phyloP scores from a whole-genome alignment of 2,888 invertebrate species.

The Smittia sp. region DNA sequence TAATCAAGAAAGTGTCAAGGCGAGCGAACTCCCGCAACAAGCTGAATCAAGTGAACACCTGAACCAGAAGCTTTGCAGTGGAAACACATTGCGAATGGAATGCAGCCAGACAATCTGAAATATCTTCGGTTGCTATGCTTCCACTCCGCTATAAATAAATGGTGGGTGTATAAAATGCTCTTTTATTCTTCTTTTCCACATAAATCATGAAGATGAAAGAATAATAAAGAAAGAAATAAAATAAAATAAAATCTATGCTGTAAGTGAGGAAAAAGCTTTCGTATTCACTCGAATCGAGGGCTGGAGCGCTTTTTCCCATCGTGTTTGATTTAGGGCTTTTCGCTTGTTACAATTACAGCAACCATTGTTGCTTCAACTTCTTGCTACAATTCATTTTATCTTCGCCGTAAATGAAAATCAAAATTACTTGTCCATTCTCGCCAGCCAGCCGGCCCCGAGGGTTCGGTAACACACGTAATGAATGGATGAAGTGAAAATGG shows the following conservation, averaged over 20 bases:
- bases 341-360: background rate
- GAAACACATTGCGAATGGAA: background rate
- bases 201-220: constrained; percentile 9
- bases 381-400: background rate
- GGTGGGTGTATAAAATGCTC: background rate
- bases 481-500: too few relatives aligned
- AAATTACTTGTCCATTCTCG: too few relatives aligned
- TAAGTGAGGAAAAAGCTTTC: background rate
- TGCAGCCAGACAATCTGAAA: background rate
- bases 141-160: background rate
- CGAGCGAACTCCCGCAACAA: too few relatives aligned
- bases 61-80: too few relatives aligned
- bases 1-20: too few relatives aligned
- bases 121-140: background rate
- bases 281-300: background rate
- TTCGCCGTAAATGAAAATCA: background rate
- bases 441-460: too few relatives aligned
- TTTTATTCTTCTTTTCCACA: constrained; percentile 1
- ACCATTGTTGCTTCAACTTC: background rate
- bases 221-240: constrained; percentile 3
- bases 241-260: background rate
- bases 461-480: too few relatives aligned
- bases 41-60: too few relatives aligned
- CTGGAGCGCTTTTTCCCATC: background rate
- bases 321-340: constrained; percentile 12